A percentile compares a stretch with the other conserved stretches of the same genome.
Conservation (phyloP, 2,797 vertebrate genomes). For the Okamejei kenojei region DNA sequence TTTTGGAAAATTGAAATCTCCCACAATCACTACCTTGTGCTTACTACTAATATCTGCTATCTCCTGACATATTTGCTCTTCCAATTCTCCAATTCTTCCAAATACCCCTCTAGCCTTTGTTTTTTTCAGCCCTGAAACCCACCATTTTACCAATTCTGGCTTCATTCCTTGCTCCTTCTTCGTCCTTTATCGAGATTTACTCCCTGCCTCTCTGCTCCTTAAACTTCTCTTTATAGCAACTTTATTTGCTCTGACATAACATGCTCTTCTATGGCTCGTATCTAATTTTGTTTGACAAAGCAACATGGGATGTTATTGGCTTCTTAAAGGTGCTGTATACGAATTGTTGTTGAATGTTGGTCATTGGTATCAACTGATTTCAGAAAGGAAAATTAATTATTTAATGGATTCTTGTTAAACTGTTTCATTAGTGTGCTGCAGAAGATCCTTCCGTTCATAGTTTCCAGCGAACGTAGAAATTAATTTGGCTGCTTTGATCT, state of each 20-base stretch:
- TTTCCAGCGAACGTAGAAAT: not conserved
- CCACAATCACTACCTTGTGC: too few species aligned
- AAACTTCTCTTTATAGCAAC: not conserved
- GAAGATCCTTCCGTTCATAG: too few species aligned
- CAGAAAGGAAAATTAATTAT: too few species aligned
- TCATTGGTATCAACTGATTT: too few species aligned
- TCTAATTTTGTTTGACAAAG: not conserved
- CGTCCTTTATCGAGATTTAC: not conserved
- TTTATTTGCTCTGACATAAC: not conserved
- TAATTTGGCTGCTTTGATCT: not conserved
- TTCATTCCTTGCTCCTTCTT: too few species aligned
- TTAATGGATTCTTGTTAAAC: too few species aligned
- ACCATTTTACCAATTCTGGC: too few species aligned
- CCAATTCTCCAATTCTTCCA: too few species aligned
- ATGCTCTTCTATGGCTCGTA: not conserved
- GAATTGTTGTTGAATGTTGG: not conserved
- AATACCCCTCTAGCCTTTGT: not conserved
- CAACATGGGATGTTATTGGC: not conserved
- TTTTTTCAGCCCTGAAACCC: not conserved
- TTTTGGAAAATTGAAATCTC: too few species aligned
- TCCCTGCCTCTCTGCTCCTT: not conserved
- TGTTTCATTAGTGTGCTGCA: too few species aligned
- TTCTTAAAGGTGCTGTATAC: not conserved
- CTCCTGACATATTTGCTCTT: too few species aligned
- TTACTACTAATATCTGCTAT: too few species aligned